Evolutionary conservation across 2,113 vertebrate genomes (phyloP), one percentile per base, ranked within the genome.

Genomic region (Amazona vittata): DNA sequence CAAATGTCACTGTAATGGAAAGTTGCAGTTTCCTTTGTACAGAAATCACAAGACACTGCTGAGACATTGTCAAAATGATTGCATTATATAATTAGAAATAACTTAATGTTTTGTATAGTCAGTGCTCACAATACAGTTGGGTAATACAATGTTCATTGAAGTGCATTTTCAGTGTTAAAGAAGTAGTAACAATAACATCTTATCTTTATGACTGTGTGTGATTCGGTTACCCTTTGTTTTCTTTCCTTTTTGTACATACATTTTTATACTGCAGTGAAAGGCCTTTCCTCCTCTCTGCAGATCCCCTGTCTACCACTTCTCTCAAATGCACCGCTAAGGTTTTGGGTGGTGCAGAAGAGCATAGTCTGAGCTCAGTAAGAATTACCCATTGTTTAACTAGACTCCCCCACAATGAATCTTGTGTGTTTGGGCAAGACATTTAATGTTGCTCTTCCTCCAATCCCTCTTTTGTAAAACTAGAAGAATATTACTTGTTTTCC

Each of bases 401-500:
- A 60, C 9, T 55, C 33, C 69, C 44, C 62, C 46, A 68, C 5
- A 6, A 46, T 39, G 71, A 86, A 70, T 90, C 44, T 90, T 71
- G 2, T 59, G 57, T 73, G 46, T 70, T 94, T 84, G 43, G 47
- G 46, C 43, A 91, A 91, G 69, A 35, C 39, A 35, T 81, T 91
- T 90, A 67, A 84, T 59, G 81, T 86, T 47, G 60, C 35, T 93
- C 80, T 82, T 87, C 60, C 52, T 74, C 60, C 86, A 78, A 44
- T 87, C 74, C 8, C 62, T 95, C 52, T 35, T 93, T 95, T 96
- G 73, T 91, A 79, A 89, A 92, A 79, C 33, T 50, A 55, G 47
- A 71, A 84, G 52, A 86, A 89, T 86, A 79, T 94, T 90, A 86
- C 55, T 95, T 95, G 69, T 86, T 94, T 93, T 96, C 86, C 83